These are phyloP conservation scores for Dromaius novaehollandiae DNA, from an alignment of 2,113 vertebrate species.

Conservation along the genomic window DNA sequence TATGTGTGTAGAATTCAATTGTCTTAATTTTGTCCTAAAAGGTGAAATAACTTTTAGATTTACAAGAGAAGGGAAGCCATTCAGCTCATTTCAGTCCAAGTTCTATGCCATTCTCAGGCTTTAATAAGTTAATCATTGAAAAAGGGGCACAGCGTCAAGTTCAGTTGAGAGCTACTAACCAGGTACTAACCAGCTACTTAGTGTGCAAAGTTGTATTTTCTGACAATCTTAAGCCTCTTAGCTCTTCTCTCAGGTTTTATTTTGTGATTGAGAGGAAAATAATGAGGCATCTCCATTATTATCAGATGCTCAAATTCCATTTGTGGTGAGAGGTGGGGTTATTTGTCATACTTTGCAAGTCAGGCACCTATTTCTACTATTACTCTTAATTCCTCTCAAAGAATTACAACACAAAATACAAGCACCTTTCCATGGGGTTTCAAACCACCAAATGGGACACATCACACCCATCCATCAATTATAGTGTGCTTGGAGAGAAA, in stretches of 20 bases:
- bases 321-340: background rate
- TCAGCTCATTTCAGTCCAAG: background rate
- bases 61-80: background rate
- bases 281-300: background rate
- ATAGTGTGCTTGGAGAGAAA: background rate
- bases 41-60: background rate
- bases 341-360: background rate
- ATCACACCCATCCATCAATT: background rate
- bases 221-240: background rate
- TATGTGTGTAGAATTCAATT: background rate
- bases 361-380: background rate
- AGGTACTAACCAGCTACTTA: background rate
- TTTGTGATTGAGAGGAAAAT: background rate
- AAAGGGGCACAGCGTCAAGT: background rate
- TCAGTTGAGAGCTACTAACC: background rate
- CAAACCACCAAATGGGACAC: background rate
- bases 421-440: accelerated
- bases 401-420: accelerated
- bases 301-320: background rate
- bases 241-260: background rate
- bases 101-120: background rate
- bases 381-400: background rate
- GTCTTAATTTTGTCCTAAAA: background rate
- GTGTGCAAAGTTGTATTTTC: too few relatives aligned
- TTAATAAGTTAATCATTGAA: background rate